These are phyloP conservation scores for Melikaiella ostensackeni DNA, from an alignment of 2,888 invertebrate genomes.

Conservation along the genomic window DNA sequence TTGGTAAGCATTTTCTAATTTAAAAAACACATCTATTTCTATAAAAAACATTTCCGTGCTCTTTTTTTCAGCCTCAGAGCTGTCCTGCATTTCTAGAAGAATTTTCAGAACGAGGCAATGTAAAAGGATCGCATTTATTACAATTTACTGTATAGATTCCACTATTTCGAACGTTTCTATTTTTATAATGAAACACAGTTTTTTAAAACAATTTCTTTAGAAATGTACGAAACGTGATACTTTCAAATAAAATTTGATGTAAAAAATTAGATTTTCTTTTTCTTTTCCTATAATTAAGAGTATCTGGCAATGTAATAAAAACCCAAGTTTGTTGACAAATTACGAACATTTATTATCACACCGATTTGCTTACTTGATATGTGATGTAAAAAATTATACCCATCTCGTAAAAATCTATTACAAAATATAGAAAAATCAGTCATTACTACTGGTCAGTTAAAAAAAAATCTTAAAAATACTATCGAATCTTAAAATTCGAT, in stretches of 20 bases:
- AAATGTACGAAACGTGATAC: not conserved
- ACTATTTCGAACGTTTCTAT: not conserved
- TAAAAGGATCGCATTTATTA: not conserved
- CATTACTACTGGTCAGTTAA: conserved; percentile 36
- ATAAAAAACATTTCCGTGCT: conserved; percentile 39
- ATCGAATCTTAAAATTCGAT: conserved; percentile 21
- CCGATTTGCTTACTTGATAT: not conserved
- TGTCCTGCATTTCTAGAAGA: conserved; percentile 66
- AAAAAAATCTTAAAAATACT: conserved; percentile 25
- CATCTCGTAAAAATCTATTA: conserved; percentile 34
- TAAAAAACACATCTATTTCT: not conserved
- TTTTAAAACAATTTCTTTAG: not conserved
- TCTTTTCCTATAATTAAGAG: too few relatives aligned
- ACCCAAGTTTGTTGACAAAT: not conserved
- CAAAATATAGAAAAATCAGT: conserved; percentile 25
- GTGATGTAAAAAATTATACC: conserved; percentile 29
- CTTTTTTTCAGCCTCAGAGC: conserved; percentile 70
- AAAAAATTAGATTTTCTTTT: not conserved
- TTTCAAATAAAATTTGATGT: not conserved
- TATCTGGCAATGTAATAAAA: not conserved
- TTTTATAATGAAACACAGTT: not conserved
- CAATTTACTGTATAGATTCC: not conserved
- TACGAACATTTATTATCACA: conserved; percentile 36
- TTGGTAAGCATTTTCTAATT: conserved; percentile 61
- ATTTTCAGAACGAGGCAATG: conserved; percentile 29